These are phyloP conservation scores for Drosophila hydei DNA, from an alignment of 1,140 invertebrate species.

Conservation along the genomic window DNA sequence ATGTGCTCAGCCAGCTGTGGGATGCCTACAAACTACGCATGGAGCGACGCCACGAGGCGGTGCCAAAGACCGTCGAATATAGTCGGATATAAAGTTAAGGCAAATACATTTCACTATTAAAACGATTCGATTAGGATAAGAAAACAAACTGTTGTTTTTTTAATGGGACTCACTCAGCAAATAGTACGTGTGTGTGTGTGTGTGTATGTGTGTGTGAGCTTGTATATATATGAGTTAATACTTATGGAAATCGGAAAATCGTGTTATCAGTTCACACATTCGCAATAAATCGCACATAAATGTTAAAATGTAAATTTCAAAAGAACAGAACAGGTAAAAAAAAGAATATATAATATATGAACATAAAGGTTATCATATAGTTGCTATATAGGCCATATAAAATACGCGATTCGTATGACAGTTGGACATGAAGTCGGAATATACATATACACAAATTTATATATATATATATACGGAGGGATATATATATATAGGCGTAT, in stretches of 20 bases:
- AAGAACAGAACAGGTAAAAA: conserved; percentile 44
- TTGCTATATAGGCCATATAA: conserved; percentile 42
- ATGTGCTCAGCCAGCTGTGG: conserved; percentile 59
- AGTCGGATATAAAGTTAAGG: conserved; percentile 15
- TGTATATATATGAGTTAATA: conserved; percentile 75
- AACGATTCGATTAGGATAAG: conserved; percentile 13
- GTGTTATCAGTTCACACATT: conserved; percentile 59
- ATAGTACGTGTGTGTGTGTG: conserved; percentile 40
- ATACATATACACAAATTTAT: not conserved
- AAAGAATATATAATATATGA: conserved; percentile 33
- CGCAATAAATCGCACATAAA: conserved; percentile 55
- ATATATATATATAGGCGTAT: conserved; percentile 9
- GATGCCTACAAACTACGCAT: conserved; percentile 16
- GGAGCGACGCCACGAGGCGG: conserved; percentile 12
- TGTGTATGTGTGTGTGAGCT: conserved; percentile 39
- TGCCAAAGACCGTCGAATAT: conserved; percentile 11
- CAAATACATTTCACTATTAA: not conserved
- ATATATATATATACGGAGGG: conserved; percentile 9
- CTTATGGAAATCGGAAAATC: conserved; percentile 67
- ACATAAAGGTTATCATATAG: conserved; percentile 19
- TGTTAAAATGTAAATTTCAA: conserved; percentile 59
- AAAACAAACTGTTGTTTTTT: conserved; percentile 8
- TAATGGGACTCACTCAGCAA: conserved; percentile 24
- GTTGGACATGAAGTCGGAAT: conserved; percentile 33
- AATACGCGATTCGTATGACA: conserved; percentile 46